These are phyloP conservation scores for Bungarus multicinctus DNA, from an alignment of 2,113 vertebrate genomes.

Conservation along the genomic window DNA sequence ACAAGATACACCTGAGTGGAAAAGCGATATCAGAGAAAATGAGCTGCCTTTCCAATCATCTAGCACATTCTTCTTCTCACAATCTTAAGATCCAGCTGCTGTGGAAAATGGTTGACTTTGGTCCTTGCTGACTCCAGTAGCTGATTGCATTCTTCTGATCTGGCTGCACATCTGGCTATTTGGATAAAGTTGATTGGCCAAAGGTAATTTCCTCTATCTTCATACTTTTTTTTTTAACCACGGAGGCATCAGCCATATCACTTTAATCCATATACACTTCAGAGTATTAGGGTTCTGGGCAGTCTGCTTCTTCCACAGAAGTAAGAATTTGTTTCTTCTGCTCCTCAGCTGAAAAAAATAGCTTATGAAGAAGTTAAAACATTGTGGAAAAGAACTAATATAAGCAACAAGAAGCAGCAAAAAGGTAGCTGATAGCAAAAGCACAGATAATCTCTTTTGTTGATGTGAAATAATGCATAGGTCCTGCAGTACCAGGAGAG, in stretches of 20 bases:
- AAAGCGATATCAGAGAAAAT: neutral
- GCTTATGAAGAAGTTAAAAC: neutral
- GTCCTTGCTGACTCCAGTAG: neutral
- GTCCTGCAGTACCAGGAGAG: neutral
- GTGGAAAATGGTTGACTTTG: neutral
- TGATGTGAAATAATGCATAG: neutral
- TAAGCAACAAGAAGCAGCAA: neutral
- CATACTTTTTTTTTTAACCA: neutral
- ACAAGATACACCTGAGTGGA: neutral
- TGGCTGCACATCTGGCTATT: neutral
- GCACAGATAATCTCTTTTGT: neutral
- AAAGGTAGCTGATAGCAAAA: neutral
- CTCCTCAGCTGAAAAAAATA: neutral
- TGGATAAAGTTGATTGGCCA: neutral
- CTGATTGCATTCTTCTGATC: neutral
- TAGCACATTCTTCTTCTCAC: neutral
- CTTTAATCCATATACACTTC: neutral
- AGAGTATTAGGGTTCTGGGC: neutral
- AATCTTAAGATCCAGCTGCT: neutral
- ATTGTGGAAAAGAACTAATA: neutral
- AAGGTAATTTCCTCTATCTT: neutral
- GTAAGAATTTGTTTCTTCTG: neutral
- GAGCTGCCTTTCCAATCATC: neutral
- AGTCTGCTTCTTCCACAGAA: neutral
- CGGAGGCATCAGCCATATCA: neutral